Evolutionary conservation across 1,140 invertebrate species (phyloP), one percentile per base, ranked within the genome.

Genomic region (Euwallacea fornicatus): DNA sequence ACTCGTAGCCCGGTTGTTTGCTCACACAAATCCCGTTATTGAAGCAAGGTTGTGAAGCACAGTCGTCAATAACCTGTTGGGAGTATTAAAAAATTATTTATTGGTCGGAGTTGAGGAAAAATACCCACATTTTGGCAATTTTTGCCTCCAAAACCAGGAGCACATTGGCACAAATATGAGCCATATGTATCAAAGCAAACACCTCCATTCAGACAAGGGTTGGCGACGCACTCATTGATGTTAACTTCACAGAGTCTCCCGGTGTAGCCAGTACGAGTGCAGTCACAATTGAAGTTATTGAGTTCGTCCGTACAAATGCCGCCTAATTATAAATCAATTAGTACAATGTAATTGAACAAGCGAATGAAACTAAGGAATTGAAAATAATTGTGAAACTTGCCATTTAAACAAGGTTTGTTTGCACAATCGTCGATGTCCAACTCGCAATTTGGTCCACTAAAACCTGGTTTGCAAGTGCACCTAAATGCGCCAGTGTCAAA

Each of bases 91-190:
- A 44, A 11, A 33, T 33, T 4, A 33, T 33, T 1, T 33, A 33
- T 33, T 33, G 21, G 21, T 33, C 21, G 21, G 1, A 33, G 21
- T 33, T 33, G 3, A 50, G 44, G 4, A 0, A 66, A 33, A 66
- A 33, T 41, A 54, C 75, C 73, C 78, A 86, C 87, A 77, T 85
- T 78, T 77, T 93, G 88, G 82, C 94, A 96, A 72, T 89, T 89
- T 50, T 86, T 84, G 7, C 94, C 95, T 44, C 88, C 89, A 85
- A 91, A 97, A 53, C 94, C 94, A 11, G 86, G 83, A 47, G 88
- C 84, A 83, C 96, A 98, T 59, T 90, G 87, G 79, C 96, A 98
- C 72, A 90, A 87, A 81, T 91, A 94, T 46, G 88, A 85, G 9
- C 91, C 92, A 77, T 93, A 92, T 65, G 87, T 91, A 79, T 93